Evolutionary conservation across 2,888 invertebrate genomes (phyloP), one percentile per base, ranked within the genome.

Genomic region (Diarsia brunnea): DNA sequence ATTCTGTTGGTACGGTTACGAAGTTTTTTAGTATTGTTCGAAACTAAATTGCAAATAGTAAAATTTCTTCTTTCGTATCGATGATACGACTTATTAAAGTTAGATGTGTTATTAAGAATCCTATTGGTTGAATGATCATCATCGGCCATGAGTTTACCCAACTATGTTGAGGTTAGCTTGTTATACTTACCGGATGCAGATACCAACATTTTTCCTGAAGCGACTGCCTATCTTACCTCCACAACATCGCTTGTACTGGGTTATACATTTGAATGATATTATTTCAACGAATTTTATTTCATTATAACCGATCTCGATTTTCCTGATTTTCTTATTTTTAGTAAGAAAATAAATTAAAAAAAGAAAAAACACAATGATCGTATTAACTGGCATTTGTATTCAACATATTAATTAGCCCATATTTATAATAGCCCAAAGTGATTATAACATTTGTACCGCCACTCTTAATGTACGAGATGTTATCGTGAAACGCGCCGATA

Each of bases 401-500:
- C 53, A 58, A 75, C 61, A 77, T 78, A 83, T 79, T 78, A 87
- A 85, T 84, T 82, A 85, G 65, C 64, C 73, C 71, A 73, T 75
- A 76, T 81, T 77, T 76, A 73, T 73, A 73, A 76, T 78, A 75
- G 69, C 73, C 31, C 60, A 66, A 69, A 65, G 66, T 67, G 76
- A 78, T 82, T 75, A 81, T 81, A 79, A 84, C 65, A 69, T 76
- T 79, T 76, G 79, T 78, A 78, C 75, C 31, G 75, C 76, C 75
- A 77, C 77, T 86, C 68, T 65, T 83, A 86, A 81, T 84, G 68
- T 79, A 72, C 14, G 60, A 79, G 78, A 87, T 84, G 63, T 83
- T 84, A 87, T 87, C 84, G 80, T 68, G 69, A 47, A 76, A 68
- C 58, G 67, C 47, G n/a, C 71, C 81, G 80, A 85, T 87, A 85